phyloP scores from a whole-genome alignment of 1,140 invertebrate species.

The Caenorhabditis remanei region DNA sequence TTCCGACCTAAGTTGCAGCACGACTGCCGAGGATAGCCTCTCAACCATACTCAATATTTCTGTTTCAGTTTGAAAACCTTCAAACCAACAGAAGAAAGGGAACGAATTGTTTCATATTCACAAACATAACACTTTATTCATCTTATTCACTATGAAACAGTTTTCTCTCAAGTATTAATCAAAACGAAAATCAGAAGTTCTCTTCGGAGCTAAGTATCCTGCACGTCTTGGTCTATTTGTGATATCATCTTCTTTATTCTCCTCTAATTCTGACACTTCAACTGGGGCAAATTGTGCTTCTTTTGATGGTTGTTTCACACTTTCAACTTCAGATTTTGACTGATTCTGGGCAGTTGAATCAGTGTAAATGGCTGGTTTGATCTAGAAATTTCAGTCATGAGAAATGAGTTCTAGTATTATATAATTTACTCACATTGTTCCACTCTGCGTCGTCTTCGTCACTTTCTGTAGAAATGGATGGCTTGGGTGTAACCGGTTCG shows the following conservation, averaged over 20 bases:
- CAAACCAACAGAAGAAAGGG: no score
- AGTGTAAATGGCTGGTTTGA: slow-evolving; percentile 25
- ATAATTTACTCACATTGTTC: background rate
- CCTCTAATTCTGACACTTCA: slow-evolving; percentile 28
- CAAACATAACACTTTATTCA: no score
- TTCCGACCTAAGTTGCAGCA: no score
- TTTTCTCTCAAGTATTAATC: background rate
- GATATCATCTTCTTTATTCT: background rate
- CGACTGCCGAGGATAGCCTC: no score
- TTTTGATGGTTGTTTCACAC: background rate
- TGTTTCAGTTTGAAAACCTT: no score
- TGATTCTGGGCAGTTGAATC: background rate
- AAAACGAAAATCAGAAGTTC: slow-evolving; percentile 13
- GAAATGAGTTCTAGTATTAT: no score
- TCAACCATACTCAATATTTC: no score
- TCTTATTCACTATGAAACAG: no score
- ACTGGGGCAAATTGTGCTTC: background rate
- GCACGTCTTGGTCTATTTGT: slow-evolving; percentile 13
- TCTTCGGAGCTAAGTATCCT: slow-evolving; percentile 19
- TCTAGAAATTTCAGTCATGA: background rate
- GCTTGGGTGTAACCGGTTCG: background rate
- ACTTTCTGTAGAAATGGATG: background rate
- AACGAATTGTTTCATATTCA: no score
- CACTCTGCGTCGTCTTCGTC: background rate
- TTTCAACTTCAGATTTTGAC: slow-evolving; percentile 2